Percentiles rank a stretch among this genome's conserved stretches.
Evolutionary conservation across 1,140 invertebrate genomes (phyloP).

Genomic region (Acromyrmex echinatior): DNA sequence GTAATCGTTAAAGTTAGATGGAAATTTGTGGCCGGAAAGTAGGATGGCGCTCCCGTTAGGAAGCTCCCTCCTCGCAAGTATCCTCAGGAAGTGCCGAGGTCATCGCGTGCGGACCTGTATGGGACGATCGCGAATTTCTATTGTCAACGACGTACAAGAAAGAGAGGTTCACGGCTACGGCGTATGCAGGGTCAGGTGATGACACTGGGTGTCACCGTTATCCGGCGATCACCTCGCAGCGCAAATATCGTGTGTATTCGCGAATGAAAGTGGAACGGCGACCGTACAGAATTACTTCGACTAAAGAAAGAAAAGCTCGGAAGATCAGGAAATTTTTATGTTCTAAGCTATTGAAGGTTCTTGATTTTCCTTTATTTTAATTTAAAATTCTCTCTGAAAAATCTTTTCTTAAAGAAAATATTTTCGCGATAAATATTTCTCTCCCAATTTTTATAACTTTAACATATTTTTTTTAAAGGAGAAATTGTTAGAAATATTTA

Average conservation of each 20-base stretch:
- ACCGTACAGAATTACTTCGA: neutral
- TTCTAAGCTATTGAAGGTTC: too few relatives aligned
- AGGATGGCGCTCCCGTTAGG: slow-evolving; percentile 78
- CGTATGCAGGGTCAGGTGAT: slow-evolving; percentile 75
- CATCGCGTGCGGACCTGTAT: slow-evolving; percentile 80
- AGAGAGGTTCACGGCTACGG: slow-evolving; percentile 79
- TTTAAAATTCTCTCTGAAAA: too few relatives aligned
- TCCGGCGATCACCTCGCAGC: slow-evolving; percentile 71
- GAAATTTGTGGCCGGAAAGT: slow-evolving; percentile 59
- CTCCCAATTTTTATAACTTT: too few relatives aligned
- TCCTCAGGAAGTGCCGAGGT: slow-evolving; percentile 81
- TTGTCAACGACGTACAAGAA: slow-evolving; percentile 77
- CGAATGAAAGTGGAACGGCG: slow-evolving; percentile 66
- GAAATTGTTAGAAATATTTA: too few relatives aligned
- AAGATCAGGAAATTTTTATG: neutral
- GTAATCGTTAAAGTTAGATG: slow-evolving; percentile 51
- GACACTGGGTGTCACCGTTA: slow-evolving; percentile 79
- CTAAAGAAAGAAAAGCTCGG: neutral
- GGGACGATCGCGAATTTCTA: slow-evolving; percentile 79
- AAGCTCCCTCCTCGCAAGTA: slow-evolving; percentile 77
- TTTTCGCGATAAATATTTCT: too few relatives aligned
- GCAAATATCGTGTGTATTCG: slow-evolving; percentile 5
- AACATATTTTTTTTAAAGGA: too few relatives aligned
- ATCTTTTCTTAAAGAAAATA: too few relatives aligned
- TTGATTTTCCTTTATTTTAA: too few relatives aligned